A percentile compares a stretch with the other conserved stretches of the same genome.
phyloP scores from a whole-genome alignment of 1,140 invertebrate genomes.

The Diorhabda carinulata region DNA sequence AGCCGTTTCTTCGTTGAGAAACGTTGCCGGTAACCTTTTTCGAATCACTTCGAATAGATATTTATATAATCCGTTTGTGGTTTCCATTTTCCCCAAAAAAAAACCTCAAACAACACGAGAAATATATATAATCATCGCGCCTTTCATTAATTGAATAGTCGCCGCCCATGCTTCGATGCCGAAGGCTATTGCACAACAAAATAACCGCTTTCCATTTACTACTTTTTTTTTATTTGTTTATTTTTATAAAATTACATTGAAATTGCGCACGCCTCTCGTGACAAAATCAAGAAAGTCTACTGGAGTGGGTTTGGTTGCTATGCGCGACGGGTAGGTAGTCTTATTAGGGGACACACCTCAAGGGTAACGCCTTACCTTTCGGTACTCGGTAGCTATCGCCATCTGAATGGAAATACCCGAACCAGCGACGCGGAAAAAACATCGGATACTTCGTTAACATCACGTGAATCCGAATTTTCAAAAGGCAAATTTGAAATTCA shows the following conservation, averaged over 20 bases:
- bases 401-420: constrained; percentile 1
- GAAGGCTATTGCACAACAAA: not conserved
- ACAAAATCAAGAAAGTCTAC: not conserved
- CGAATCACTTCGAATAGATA: too few relatives aligned
- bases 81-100: too few relatives aligned
- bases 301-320: constrained; percentile 1
- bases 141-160: not conserved
- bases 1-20: too few relatives aligned
- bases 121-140: not conserved
- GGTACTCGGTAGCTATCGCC: constrained; percentile 14
- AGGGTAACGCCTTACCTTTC: not conserved
- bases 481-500: too few relatives aligned
- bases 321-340: constrained; percentile 4
- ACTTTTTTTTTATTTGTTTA: not conserved
- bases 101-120: too few relatives aligned
- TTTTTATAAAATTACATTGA: not conserved
- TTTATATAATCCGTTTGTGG: too few relatives aligned
- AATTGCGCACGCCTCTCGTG: not conserved
- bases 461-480: too few relatives aligned
- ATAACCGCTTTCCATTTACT: not conserved
- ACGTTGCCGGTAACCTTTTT: too few relatives aligned
- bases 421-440: not conserved
- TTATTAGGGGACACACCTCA: constrained; percentile 6
- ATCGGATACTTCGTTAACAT: too few relatives aligned
- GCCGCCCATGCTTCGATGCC: not conserved